phyloP scores from a whole-genome alignment of 2,113 vertebrate genomes.

The Terrapene triunguis region DNA sequence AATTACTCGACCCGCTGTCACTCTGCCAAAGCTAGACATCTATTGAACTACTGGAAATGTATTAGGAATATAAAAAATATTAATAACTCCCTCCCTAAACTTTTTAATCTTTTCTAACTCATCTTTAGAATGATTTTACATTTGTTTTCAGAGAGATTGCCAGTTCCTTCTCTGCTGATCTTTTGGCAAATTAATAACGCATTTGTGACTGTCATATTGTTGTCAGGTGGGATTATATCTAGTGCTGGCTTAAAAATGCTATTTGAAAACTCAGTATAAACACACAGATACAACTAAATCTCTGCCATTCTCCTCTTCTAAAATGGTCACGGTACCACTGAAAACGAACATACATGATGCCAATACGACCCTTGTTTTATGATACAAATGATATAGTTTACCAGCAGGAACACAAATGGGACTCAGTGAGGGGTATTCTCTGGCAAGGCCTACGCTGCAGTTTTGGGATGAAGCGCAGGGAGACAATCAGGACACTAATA shows the following conservation, averaged over 20 bases:
- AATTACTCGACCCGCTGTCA: constrained; percentile 54
- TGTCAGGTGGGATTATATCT: not conserved
- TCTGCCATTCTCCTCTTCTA: not conserved
- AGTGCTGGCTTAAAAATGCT: not conserved
- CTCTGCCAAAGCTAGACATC: constrained; percentile 1
- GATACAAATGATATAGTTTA: not conserved
- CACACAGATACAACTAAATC: not conserved
- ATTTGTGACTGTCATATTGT: not conserved
- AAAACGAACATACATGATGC: constrained; percentile 21
- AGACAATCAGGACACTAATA: constrained; percentile 9
- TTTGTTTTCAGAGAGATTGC: constrained; percentile 22
- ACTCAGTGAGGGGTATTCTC: not conserved
- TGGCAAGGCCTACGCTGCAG: constrained; percentile 51
- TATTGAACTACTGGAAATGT: not conserved
- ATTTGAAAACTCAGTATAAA: not conserved
- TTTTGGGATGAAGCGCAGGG: accelerated
- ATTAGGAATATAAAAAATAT: constrained; percentile 48
- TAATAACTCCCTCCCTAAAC: not conserved
- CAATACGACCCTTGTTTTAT: not conserved
- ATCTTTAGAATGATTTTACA: constrained; percentile 16
- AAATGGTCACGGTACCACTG: not conserved
- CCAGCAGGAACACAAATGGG: constrained; percentile 31
- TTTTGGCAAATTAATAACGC: constrained; percentile 28
- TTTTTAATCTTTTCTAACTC: constrained; percentile 15
- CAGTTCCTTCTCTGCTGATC: not conserved